These are phyloP conservation scores for Styela clava DNA, from an alignment of 23 tunicate species.

Conservation along the genomic window DNA sequence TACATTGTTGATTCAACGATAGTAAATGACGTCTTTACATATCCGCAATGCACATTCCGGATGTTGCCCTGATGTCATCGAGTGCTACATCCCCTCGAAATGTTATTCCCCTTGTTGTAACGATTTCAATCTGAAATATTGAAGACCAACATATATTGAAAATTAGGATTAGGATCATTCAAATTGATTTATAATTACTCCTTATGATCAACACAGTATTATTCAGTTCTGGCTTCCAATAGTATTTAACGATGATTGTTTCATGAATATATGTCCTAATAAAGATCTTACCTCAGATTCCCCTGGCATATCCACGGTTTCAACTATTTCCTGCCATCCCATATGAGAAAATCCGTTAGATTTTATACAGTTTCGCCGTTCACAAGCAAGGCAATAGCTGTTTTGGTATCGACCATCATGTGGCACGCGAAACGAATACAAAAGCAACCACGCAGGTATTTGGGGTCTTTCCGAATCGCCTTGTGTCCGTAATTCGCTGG, in stretches of 20 bases:
- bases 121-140: conserved; percentile 25
- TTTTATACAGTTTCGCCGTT: conserved; percentile 6
- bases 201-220: no score
- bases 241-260: no score
- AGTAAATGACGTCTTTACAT: no score
- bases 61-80: conserved; percentile 13
- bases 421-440: conserved; percentile 27
- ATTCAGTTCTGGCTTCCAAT: no score
- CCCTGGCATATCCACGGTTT: not conserved
- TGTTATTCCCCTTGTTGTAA: conserved; percentile 32
- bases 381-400: conserved; percentile 4
- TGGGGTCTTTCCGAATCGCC: conserved; percentile 12
- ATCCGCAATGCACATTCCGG: conserved; percentile 29
- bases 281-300: conserved; percentile 17
- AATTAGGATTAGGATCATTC: no score
- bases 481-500: conserved; percentile 27
- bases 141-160: no score
- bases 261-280: no score
- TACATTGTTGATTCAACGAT: no score
- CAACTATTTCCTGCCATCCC: conserved; percentile 18
- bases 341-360: conserved; percentile 1
- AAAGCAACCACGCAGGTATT: conserved; percentile 27
- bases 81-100: conserved; percentile 30
- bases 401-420: conserved; percentile 11
- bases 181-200: no score